Evolutionary conservation across 2,113 vertebrate genomes (phyloP), one percentile per base, ranked within the genome.

Genomic region (Hiodon alosoides): DNA sequence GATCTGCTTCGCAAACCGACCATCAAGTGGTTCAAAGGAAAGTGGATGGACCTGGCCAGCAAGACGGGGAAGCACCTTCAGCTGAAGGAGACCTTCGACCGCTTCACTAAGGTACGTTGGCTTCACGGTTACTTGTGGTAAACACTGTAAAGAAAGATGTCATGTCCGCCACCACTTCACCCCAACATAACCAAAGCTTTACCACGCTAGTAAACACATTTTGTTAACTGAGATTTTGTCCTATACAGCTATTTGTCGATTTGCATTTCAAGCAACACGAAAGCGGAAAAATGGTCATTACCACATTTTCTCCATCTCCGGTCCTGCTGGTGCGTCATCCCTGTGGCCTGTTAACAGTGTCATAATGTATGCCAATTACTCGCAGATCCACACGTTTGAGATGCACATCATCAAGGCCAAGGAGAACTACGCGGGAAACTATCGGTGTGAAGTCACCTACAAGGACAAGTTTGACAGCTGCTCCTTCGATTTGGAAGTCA

Each of bases 321-420:
- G 2, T 8, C 65, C 3, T 59, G 0, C 46, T 64, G 48, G 51
- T 50, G 46, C 7, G 57, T 4, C 2, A 62, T 11, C 57, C 72
- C 65, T 7, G 62, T 10, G 16, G 5, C 7, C 51, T n/a, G 0
- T 3, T 8, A 4, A 46, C 16, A 13, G 31, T 59, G 47, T 16
- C 9, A 5, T 52, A 10, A n/a, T 61, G 62, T 10, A 7, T 17
- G 57, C 67, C 67, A 69, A 53, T 9, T 1, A 77, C 16, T 85
- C 86, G 71, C 84, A 99, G 97, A 81, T 95, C n/a, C 94, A 97
- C 80, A 98, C 96, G 1, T 98, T 97, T 80, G 97, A 99, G 89
- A 99, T 99, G 97, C 94, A 95, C 64, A 99, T 99, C 81, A 98
- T 99, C 85, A 94, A 99, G 85, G 97, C 97, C 70, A 99, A 99